A percentile compares a stretch with the other conserved stretches of the same genome.
These are phyloP conservation scores for Mactromeris polynyma DNA, from an alignment of 2,888 invertebrate species.

Conservation along the genomic window DNA sequence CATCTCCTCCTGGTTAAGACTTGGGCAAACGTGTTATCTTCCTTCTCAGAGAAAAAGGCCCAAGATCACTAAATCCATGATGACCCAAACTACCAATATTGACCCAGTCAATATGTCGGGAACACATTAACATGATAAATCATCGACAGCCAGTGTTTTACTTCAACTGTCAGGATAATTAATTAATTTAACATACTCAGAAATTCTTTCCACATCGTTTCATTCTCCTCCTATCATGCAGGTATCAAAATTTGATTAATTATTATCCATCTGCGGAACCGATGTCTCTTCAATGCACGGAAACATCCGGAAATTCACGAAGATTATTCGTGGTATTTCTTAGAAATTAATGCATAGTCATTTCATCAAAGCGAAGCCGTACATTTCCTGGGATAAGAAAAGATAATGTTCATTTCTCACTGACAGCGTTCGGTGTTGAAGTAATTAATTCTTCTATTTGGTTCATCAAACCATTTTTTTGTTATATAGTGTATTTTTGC, in stretches of 20 bases:
- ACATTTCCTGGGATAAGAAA: not conserved
- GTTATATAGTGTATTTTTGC: no score
- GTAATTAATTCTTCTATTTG: not conserved
- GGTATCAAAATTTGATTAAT: not conserved
- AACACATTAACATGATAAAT: conserved; percentile 18
- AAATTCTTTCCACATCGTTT: not conserved
- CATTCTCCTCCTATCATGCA: not conserved
- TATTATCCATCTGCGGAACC: not conserved
- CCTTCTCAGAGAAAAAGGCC: no score
- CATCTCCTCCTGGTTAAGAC: no score
- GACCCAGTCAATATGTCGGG: conserved; percentile 21
- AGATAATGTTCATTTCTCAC: not conserved
- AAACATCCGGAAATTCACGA: not conserved
- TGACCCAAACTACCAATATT: not conserved
- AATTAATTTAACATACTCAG: conserved; percentile 5
- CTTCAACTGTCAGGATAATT: conserved; percentile 28
- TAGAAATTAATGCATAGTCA: not conserved
- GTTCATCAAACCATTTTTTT: not conserved
- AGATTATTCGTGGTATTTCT: not conserved
- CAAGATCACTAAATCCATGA: not conserved
- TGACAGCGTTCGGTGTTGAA: not conserved
- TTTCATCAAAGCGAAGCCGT: not conserved
- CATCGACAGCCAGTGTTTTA: not conserved
- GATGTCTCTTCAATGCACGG: not conserved
- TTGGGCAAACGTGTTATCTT: no score